phyloP scores from a whole-genome alignment of 53 echinoderm and acorn worm species.

The Glandiceps talaboti region DNA sequence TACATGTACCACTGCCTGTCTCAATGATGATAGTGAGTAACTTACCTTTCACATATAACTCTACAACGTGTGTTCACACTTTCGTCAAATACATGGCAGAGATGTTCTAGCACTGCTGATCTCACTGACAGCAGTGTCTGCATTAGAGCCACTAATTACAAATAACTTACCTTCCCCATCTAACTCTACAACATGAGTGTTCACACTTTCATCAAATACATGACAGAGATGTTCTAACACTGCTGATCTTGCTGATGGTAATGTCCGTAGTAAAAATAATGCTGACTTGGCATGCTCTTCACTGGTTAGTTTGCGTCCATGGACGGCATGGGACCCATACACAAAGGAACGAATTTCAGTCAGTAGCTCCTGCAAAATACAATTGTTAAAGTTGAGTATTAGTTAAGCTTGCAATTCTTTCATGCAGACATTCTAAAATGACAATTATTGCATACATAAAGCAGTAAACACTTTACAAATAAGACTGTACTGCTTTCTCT shows the following conservation, averaged over 20 bases:
- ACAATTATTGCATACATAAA: too few species aligned
- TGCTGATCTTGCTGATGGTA: constrained; percentile 81
- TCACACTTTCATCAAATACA: constrained; percentile 96
- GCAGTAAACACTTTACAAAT: too few species aligned
- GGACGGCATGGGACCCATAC: constrained; percentile 47
- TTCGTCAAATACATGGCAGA: too few species aligned
- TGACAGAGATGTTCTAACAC: constrained; percentile 83
- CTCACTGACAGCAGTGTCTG: too few species aligned
- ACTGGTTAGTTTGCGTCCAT: constrained; percentile 76
- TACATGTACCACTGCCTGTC: too few species aligned
- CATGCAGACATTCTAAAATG: too few species aligned
- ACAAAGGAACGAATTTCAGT: constrained; percentile 76
- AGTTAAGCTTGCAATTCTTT: background rate
- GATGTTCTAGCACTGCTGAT: too few species aligned
- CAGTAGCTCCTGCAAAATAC: constrained; percentile 52
- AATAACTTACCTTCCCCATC: constrained; percentile 67
- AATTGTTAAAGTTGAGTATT: background rate
- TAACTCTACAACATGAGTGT: constrained; percentile 74
- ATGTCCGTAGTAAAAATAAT: constrained; percentile 64
- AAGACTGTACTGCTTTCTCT: too few species aligned
- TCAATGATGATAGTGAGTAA: too few species aligned
- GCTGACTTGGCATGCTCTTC: constrained; percentile 89
- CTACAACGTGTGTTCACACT: constrained; percentile 90
- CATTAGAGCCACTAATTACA: too few species aligned
- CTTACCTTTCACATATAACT: constrained; percentile 78